Conservation (phyloP, 1,140 invertebrate genomes). For the Daktulosphaira vitifoliae region DNA sequence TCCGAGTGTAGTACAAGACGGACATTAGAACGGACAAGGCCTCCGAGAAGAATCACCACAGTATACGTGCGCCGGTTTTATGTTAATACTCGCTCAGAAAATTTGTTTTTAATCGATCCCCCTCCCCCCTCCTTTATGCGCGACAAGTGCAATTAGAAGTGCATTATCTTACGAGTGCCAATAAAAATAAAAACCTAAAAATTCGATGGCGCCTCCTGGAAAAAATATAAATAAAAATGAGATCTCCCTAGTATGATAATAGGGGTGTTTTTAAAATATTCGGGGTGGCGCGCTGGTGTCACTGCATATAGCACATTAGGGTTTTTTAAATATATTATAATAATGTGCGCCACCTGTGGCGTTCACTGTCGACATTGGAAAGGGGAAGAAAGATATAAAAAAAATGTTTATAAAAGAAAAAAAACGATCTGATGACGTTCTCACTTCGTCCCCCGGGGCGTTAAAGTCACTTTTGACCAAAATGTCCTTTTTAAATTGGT, state of each 20-base stretch:
- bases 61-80: background rate
- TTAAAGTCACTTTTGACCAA: constrained; percentile 32
- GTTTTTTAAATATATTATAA: no score
- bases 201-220: constrained; percentile 22
- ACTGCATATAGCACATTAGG: no score
- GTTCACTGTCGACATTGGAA: no score
- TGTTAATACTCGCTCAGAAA: background rate
- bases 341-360: no score
- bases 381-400: no score
- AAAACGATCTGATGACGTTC: constrained; percentile 22
- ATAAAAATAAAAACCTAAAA: constrained; percentile 18
- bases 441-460: constrained; percentile 19
- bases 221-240: background rate
- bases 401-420: no score
- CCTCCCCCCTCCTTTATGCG: no score
- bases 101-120: constrained; percentile 23
- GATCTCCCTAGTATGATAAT: no score
- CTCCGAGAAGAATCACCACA: constrained; percentile 19
- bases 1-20: background rate
- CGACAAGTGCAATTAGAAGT: constrained; percentile 10
- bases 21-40: constrained; percentile 5
- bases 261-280: no score
- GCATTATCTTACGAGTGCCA: constrained; percentile 22
- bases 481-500: constrained; percentile 4
- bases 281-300: no score